A percentile compares a stretch with the other conserved stretches of the same genome.
Evolutionary conservation across 1,140 invertebrate species (phyloP).

Genomic region (Ceratosolen fusciceps): DNA sequence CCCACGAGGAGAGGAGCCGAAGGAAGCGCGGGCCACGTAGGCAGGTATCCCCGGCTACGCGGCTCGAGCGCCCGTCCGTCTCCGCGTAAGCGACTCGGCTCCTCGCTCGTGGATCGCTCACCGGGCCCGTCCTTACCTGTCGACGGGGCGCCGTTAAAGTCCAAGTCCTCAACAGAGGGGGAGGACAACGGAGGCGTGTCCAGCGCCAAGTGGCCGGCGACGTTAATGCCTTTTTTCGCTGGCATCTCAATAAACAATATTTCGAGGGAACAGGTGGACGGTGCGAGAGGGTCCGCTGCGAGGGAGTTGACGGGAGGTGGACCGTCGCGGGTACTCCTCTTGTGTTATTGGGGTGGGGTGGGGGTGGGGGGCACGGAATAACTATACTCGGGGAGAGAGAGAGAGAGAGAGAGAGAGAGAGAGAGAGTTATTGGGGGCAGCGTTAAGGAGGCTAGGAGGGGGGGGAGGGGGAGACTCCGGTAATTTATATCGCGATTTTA

Average conservation of each 20-base stretch:
- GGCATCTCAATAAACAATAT: conserved; percentile 68
- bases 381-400: no score
- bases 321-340: conserved; percentile 67
- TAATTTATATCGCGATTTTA: conserved; percentile 68
- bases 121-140: not conserved
- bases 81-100: not conserved
- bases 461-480: conserved; percentile 35
- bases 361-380: conserved; percentile 31
- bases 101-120: not conserved
- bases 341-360: conserved; percentile 22
- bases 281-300: conserved; percentile 22
- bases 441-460: no score
- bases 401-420: no score
- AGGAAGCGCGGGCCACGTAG: no score
- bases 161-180: not conserved
- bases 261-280: conserved; percentile 58
- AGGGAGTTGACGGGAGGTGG: conserved; percentile 70
- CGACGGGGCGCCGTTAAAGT: not conserved
- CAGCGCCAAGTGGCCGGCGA: conserved; percentile 35
- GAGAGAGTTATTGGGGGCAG: no score
- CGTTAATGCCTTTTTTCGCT: conserved; percentile 58
- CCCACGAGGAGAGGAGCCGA: no score
- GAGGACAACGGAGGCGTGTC: conserved; percentile 16
- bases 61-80: no score
- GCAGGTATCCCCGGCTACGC: no score